A percentile compares a stretch with the other conserved stretches of the same genome.
Conservation (phyloP, 2,797 vertebrate genomes). For the Periparus ater region DNA sequence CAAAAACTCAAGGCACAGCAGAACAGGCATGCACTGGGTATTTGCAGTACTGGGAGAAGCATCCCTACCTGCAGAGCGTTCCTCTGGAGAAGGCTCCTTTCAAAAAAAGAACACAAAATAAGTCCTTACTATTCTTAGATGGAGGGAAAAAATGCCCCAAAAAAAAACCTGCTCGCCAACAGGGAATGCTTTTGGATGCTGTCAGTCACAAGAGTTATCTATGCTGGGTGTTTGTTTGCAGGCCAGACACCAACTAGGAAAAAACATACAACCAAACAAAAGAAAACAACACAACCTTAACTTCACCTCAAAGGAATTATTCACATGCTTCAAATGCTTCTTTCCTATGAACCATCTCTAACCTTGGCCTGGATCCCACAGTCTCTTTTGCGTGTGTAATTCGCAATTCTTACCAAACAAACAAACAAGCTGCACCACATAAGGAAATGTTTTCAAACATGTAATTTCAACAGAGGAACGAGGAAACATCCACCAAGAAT, state of each 20-base stretch:
- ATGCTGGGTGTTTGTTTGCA: not conserved
- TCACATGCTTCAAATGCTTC: not conserved
- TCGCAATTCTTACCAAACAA: not conserved
- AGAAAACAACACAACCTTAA: not conserved
- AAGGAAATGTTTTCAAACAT: not conserved
- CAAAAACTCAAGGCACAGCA: not conserved
- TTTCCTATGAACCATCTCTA: not conserved
- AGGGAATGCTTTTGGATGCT: not conserved
- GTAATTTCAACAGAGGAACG: not conserved
- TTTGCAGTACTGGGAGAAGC: rapidly evolving
- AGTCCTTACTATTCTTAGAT: not conserved
- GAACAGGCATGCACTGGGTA: not conserved
- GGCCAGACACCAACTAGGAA: not conserved
- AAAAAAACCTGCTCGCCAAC: not conserved
- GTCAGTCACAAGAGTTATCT: not conserved
- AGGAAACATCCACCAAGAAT: not conserved
- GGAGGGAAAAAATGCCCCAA: not conserved
- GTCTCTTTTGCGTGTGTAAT: not conserved
- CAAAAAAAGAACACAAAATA: not conserved
- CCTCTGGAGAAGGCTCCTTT: not conserved
- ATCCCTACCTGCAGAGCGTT: not conserved
- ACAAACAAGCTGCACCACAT: not conserved
- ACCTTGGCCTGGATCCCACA: not conserved
- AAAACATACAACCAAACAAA: not conserved
- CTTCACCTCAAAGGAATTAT: not conserved